Conservation (phyloP, 2,113 vertebrate genomes). For the Mormoops blainvillei region DNA sequence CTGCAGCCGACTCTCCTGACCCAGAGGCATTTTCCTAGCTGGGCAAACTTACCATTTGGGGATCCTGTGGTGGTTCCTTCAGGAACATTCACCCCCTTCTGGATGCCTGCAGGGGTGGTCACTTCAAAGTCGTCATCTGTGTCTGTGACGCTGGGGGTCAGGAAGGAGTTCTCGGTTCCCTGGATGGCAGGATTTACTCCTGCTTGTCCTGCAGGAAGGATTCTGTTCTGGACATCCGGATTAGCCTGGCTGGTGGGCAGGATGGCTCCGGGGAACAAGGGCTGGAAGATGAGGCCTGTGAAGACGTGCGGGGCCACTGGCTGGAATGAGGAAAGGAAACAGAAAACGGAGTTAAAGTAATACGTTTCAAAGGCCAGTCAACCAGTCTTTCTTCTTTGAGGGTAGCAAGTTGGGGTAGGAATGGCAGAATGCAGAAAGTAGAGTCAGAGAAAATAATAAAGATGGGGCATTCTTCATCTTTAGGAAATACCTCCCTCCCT, state of each 20-base stretch:
- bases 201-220: slow-evolving; percentile 47
- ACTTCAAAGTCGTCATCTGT: neutral
- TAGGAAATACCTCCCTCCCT: neutral
- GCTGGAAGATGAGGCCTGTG: slow-evolving; percentile 47
- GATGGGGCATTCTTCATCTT: neutral
- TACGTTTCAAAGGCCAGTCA: neutral
- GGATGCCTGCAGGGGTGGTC: neutral
- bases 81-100: neutral
- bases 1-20: neutral
- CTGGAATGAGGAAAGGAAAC: slow-evolving; percentile 7
- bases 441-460: neutral
- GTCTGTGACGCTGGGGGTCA: neutral
- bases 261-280: neutral
- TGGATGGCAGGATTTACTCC: slow-evolving; percentile 26
- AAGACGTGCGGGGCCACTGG: slow-evolving; percentile 40
- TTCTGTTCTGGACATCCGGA: neutral
- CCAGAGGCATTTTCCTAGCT: neutral
- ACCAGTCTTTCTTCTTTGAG: neutral
- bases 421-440: neutral
- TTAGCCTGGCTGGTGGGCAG: neutral
- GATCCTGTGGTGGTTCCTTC: neutral
- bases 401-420: neutral
- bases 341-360: neutral
- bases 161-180: neutral
- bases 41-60: neutral